These are phyloP conservation scores for Tetraodon nigroviridis DNA, from an alignment of 2,113 vertebrate species.

Conservation along the genomic window DNA sequence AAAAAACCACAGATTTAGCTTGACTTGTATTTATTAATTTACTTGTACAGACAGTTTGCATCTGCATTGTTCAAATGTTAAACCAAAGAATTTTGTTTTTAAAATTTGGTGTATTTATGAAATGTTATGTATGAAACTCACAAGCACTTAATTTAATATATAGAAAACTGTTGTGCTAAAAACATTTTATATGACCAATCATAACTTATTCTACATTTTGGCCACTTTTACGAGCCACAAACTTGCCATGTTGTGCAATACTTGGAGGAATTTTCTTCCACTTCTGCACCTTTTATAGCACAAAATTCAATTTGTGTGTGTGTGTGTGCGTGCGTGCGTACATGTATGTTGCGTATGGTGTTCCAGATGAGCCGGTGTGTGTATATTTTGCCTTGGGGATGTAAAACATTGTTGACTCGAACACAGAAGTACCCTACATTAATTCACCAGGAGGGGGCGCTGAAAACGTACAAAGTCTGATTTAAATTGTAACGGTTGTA, in stretches of 20 bases:
- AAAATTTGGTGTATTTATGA: constrained; percentile 65
- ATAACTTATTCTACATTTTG: constrained; percentile 55
- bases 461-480: constrained; percentile 12
- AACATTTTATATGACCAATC: constrained; percentile 45
- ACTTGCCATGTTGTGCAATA: constrained; percentile 64
- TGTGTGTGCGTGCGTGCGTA: too few species aligned
- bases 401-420: constrained; percentile 21
- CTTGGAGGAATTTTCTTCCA: constrained; percentile 25
- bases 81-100: constrained; percentile 45
- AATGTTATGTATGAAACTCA: constrained; percentile 69
- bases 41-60: constrained; percentile 22
- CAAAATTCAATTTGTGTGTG: too few species aligned
- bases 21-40: constrained; percentile 11
- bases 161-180: constrained; percentile 47
- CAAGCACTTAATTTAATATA: constrained; percentile 77
- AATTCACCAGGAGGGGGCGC: constrained; percentile 14
- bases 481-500: neutral
- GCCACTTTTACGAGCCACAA: constrained; percentile 59
- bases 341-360: too few species aligned
- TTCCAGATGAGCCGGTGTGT: constrained; percentile 32
- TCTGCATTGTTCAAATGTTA: constrained; percentile 28
- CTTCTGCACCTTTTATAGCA: constrained; percentile 2
- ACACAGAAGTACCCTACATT: constrained; percentile 6
- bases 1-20: constrained; percentile 26
- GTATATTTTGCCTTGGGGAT: constrained; percentile 39